phyloP scores from a whole-genome alignment of 2,797 vertebrate species.

The Eurystomus glaucurus region DNA sequence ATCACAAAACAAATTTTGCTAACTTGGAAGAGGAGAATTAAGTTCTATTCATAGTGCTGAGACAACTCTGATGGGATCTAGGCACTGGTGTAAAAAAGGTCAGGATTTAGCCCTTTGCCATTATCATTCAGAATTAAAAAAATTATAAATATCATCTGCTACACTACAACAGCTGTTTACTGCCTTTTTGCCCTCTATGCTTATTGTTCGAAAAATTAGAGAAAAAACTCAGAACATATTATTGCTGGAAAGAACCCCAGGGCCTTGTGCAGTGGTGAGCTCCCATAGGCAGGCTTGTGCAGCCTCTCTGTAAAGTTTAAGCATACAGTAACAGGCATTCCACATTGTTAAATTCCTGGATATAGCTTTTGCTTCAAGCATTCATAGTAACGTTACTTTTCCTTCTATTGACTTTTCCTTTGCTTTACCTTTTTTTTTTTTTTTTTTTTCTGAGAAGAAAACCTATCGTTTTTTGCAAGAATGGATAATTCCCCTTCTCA shows the following conservation, averaged over 20 bases:
- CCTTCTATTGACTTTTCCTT: neutral
- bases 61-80: neutral
- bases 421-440: neutral
- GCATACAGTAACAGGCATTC: neutral
- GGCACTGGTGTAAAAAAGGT: neutral
- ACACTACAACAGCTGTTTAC: neutral
- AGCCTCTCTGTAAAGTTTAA: neutral
- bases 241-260: neutral
- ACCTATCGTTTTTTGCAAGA: neutral
- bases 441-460: neutral
- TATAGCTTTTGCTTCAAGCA: neutral
- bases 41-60: neutral
- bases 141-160: neutral
- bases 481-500: neutral
- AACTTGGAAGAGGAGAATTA: neutral
- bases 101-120: conserved; percentile 7
- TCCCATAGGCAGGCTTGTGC: neutral
- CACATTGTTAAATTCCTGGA: neutral
- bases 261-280: neutral
- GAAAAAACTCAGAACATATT: neutral
- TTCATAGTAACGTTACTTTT: neutral
- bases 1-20: neutral
- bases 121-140: neutral
- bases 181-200: neutral
- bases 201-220: conserved; percentile 28